phyloP scores from a whole-genome alignment of 2,888 invertebrate genomes.

The Eremobia ochroleuca region DNA sequence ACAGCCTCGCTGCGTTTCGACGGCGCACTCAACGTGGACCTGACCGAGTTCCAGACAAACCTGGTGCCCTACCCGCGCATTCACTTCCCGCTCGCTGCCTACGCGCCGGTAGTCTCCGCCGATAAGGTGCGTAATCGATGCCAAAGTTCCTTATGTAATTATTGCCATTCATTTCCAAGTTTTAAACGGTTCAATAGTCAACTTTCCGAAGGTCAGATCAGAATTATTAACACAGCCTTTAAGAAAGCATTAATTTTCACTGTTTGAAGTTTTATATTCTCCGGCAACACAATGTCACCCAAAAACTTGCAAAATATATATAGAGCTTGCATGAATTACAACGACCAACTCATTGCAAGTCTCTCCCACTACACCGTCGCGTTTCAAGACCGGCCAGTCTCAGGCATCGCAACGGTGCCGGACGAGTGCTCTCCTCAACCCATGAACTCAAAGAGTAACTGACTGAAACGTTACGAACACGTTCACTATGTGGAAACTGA shows the following conservation, averaged over 20 bases:
- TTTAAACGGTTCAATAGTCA: neutral
- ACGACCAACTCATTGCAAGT: no score
- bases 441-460: neutral
- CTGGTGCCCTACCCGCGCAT: constrained; percentile 98
- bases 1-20: constrained; percentile 97
- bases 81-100: constrained; percentile 95
- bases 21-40: constrained; percentile 97
- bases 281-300: neutral
- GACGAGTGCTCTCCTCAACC: no score
- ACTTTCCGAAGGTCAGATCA: neutral
- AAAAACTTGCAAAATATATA: neutral
- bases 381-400: neutral
- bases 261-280: no score
- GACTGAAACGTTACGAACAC: neutral
- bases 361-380: neutral
- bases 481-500: neutral
- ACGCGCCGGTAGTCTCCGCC: constrained; percentile 94
- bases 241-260: neutral
- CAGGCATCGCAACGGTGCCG: neutral
- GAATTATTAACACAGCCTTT: neutral
- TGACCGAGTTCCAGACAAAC: constrained; percentile 98
- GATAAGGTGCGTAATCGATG: constrained; percentile 88
- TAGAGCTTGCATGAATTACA: neutral
- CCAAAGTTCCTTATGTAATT: no score
- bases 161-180: neutral